Conservation (phyloP, 2,888 invertebrate genomes). For the Drosophila neonasuta region DNA sequence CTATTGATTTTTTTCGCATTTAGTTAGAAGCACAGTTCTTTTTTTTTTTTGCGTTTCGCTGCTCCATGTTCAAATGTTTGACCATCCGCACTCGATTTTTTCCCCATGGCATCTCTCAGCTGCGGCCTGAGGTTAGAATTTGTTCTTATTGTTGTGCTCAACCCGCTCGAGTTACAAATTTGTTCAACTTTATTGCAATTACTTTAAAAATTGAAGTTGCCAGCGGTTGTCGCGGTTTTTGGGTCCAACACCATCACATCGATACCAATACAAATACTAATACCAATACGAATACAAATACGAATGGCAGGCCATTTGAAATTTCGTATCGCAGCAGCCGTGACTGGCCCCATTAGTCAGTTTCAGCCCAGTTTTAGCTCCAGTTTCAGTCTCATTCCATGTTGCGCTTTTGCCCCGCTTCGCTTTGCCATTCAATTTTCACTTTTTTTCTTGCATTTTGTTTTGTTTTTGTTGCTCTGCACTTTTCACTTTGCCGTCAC, state of each 20-base stretch:
- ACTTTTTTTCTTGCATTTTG: conserved; percentile 51
- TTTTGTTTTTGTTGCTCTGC: conserved; percentile 27
- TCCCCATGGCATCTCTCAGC: conserved; percentile 3
- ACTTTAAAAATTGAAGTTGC: conserved; percentile 78
- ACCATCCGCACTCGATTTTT: conserved; percentile 43
- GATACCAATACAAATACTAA: conserved; percentile 2
- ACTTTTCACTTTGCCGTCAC: conserved; percentile 51
- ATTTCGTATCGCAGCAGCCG: conserved; percentile 35
- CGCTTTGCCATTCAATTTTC: conserved; percentile 68
- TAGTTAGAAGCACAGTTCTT: conserved; percentile 34
- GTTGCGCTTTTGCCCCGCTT: conserved; percentile 37
- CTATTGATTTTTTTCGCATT: conserved; percentile 82
- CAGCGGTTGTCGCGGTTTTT: conserved; percentile 72
- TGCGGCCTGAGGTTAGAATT: conserved; percentile 76
- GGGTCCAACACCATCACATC: conserved; percentile 17
- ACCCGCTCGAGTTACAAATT: conserved; percentile 57
- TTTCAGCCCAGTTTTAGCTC: conserved; percentile 38
- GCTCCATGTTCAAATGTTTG: conserved; percentile 63
- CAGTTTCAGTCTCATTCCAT: conserved; percentile 26
- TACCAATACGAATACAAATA: conserved; percentile 1
- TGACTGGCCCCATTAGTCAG: conserved; percentile 68
- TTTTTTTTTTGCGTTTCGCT: conserved; percentile 14
- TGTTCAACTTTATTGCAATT: conserved; percentile 75
- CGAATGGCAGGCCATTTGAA: conserved; percentile 11
- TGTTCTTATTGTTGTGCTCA: conserved; percentile 48